Conservation (phyloP, 2,113 vertebrate species). For the Leptosomus discolor region DNA sequence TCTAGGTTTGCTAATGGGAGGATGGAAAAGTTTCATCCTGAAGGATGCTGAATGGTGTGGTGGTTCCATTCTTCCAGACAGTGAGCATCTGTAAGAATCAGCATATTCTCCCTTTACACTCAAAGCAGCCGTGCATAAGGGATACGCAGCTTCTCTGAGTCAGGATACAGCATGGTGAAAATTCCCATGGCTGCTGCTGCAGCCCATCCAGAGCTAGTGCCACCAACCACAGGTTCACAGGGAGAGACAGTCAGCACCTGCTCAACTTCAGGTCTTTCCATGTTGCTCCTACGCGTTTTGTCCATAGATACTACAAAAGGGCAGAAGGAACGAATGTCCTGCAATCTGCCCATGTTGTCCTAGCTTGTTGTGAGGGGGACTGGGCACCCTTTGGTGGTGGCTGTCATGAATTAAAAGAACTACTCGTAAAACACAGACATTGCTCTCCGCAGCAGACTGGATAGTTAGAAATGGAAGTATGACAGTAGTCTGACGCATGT, state of each 20-base stretch:
- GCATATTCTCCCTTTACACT: background rate
- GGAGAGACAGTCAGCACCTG: background rate
- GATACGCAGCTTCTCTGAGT: background rate
- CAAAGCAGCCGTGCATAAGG: background rate
- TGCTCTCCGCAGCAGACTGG: background rate
- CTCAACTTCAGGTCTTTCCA: background rate
- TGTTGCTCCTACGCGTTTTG: fast-evolving
- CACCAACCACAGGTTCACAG: background rate
- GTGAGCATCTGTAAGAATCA: background rate
- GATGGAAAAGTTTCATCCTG: background rate
- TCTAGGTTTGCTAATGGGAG: background rate
- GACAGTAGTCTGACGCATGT: background rate
- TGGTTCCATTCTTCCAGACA: background rate
- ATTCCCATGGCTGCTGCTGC: background rate
- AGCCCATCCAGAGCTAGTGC: background rate
- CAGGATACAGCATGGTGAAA: background rate
- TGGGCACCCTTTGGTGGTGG: background rate
- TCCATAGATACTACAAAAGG: background rate
- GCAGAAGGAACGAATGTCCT: background rate
- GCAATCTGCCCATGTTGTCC: background rate
- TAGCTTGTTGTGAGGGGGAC: background rate
- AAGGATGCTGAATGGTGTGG: background rate
- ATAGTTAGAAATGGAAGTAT: background rate
- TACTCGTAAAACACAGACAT: background rate
- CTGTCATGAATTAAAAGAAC: background rate